Conservation (phyloP, 2,113 vertebrate species). For the Mobula birostris region DNA sequence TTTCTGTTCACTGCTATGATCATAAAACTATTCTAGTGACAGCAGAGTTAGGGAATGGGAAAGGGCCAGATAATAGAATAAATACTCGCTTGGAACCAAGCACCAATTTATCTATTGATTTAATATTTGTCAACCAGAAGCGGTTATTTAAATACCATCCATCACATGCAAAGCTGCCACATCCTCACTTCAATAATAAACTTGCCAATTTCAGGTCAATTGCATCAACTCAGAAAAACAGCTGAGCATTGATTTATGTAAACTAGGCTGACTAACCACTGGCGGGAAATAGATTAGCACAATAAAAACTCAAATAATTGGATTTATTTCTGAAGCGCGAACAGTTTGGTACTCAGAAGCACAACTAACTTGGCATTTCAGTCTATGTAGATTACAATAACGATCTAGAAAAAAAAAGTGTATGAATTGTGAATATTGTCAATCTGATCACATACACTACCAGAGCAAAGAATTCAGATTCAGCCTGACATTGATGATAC, state of each 20-base stretch:
- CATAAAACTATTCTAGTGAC: not conserved
- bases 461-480: not conserved
- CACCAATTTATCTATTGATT: not conserved
- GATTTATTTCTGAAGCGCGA: not conserved
- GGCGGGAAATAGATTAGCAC: not conserved
- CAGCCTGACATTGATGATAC: not conserved
- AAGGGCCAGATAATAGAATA: not conserved
- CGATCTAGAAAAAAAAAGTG: not conserved
- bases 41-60: no score
- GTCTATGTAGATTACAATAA: not conserved
- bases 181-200: not conserved
- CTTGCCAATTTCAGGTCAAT: not conserved
- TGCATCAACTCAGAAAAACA: not conserved
- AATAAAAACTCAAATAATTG: not conserved
- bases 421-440: not conserved
- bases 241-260: not conserved
- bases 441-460: not conserved
- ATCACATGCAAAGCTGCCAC: not conserved
- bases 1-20: not conserved
- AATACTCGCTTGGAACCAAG: not conserved
- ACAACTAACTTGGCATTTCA: not conserved
- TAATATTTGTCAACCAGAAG: not conserved
- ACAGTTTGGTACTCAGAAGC: not conserved
- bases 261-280: not conserved
- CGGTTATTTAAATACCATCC: not conserved